Base-by-base conservation (phyloP, 2,888 invertebrate genomes). In the Drosophila colorata region DNA sequence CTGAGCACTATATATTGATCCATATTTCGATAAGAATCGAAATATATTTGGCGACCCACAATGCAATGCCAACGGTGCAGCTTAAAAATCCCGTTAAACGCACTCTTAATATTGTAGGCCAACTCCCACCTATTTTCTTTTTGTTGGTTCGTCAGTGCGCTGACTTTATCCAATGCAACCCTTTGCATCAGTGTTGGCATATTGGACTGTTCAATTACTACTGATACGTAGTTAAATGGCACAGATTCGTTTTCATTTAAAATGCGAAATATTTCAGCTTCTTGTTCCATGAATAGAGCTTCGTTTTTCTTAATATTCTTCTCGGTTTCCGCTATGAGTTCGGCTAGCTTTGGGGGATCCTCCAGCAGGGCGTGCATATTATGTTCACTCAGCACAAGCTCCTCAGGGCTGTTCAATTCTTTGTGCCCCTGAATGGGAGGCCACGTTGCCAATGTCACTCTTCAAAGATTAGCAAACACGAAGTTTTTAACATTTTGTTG, bases 11-110 rank as follows among this genome's bases (percentile, higher is more conserved):
- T 4, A 18, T 38, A 13, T 0, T 2, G 11, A 2, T 14, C 6
- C 1, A n/a, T 1, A 2, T 11, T 11, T 8, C 18, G 11, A 8
- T 2, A 0, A 6, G 20, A 40, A 6, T 23, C 23, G 14, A 16
- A 43, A 1, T 4, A 33, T 0, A 46, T 4, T 2, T 46, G 9
- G 2, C 8, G 4, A 2, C 40, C 55, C 20, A 51, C 25, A 11
- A 51, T 35, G 14, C 55, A 67, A 20, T 37, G 7, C 49, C 65
- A 65, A 2, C n/a, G 4, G 2, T 8, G 9, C 4, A 9, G 18
- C 1, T 1, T 13, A 2, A 20, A 23, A 2, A 0, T 3, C 3
- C 31, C 20, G 16, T 8, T 9, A 14, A 65, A 65, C 25, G n/a
- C 4, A 2, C 3, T 9, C 2, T 5, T 47, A 6, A 65, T 43